These are phyloP conservation scores for Eilema caniola DNA, from an alignment of 2,888 invertebrate species.

Conservation along the genomic window DNA sequence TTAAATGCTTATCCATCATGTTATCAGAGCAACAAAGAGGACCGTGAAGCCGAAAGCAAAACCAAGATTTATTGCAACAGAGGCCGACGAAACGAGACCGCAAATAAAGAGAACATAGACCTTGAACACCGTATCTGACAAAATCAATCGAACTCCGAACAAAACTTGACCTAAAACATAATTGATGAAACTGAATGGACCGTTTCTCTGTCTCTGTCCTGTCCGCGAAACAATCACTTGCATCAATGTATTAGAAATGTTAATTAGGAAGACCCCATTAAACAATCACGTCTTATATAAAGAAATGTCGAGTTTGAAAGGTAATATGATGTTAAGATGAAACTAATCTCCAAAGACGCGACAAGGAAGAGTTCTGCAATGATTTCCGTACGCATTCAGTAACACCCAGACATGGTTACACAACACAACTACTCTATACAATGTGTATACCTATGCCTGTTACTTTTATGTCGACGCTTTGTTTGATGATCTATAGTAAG, in stretches of 20 bases:
- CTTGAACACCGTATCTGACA: conserved; percentile 85
- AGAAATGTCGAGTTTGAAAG: conserved; percentile 49
- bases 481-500: conserved; percentile 60
- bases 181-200: conserved; percentile 68
- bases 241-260: conserved; percentile 4
- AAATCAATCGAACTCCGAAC: conserved; percentile 84
- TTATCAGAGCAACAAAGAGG: conserved; percentile 82
- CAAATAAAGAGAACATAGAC: conserved; percentile 86
- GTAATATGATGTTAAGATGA: conserved; percentile 59
- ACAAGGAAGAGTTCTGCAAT: conserved; percentile 70
- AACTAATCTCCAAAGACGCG: conserved; percentile 60
- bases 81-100: conserved; percentile 85
- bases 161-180: conserved; percentile 84
- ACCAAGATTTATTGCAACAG: conserved; percentile 83
- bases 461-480: conserved; percentile 62
- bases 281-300: conserved; percentile 50
- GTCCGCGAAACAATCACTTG: conserved; percentile 34
- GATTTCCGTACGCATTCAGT: conserved; percentile 70
- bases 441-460: conserved; percentile 49
- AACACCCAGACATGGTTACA: conserved; percentile 69
- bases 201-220: conserved; percentile 23
- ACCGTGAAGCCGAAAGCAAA: conserved; percentile 80
- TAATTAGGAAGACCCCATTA: conserved; percentile 3
- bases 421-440: conserved; percentile 56
- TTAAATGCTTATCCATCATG: conserved; percentile 79